Evolutionary conservation across 1,140 invertebrate genomes (phyloP), one percentile per base, ranked within the genome.

Genomic region (Ostrea denselamellosa): DNA sequence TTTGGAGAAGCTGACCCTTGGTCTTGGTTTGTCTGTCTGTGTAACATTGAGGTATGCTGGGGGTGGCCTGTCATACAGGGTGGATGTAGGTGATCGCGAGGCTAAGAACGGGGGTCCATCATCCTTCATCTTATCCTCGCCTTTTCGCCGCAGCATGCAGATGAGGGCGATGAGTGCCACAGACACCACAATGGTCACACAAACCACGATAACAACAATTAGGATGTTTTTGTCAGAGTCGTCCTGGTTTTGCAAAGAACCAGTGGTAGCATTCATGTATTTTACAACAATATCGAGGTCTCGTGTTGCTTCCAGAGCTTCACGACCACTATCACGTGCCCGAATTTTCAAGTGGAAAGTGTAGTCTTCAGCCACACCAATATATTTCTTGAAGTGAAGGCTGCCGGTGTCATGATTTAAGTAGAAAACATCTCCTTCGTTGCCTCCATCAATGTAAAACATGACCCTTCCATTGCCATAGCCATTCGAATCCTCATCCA

Each of bases 331-430:
- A 71, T 89, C 89, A 56, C 81, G 56, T 5, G 85, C 89, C 83
- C 56, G 28, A 81, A 71, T 77, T 28, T 77, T 77, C 68, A 77
- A 25, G 28, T 77, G 68, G 14, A 77, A 77, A 10, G 68, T 77
- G 14, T 77, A 77, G 68, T 77, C 68, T 10, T 62, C 52, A 12
- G 52, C 62, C 22, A 65, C 34, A 77, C 65, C 68, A 14, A 83
- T 28, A 34, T 51, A 8, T 19, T 81, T 85, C 8, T 83, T 87
- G 12, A 85, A 56, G 85, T 87, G 84, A 4, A 89, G 71, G 83
- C 88, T 89, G 54, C 88, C 88, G 19, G 88, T 89, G 14, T 83
- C 77, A 44, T 86, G 88, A 71, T 89, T 87, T 14, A 89, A 44
- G 44, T 89, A 89, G 82, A 89, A 89, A 8, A 85, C 53, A 22